These are phyloP conservation scores for Luehdorfia chinensis DNA, from an alignment of 1,140 invertebrate species.

Conservation along the genomic window DNA sequence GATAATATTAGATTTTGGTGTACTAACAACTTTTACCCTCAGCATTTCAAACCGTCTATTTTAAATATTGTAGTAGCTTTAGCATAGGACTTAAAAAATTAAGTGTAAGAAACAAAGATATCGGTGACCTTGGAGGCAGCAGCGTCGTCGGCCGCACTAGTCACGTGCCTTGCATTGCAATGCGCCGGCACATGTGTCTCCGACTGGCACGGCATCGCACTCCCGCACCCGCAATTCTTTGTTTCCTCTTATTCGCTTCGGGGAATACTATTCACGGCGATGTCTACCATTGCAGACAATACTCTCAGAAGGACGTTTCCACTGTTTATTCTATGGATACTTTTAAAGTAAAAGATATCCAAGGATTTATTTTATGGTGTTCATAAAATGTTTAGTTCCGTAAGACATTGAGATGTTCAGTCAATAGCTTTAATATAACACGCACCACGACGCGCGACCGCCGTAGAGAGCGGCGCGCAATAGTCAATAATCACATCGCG, in stretches of 20 bases:
- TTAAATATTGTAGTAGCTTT: too few relatives aligned
- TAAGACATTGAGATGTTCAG: too few relatives aligned
- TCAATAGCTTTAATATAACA: too few relatives aligned
- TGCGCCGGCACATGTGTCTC: slow-evolving; percentile 33
- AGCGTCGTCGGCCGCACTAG: slow-evolving; percentile 20
- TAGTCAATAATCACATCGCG: too few relatives aligned
- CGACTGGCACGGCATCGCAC: slow-evolving; percentile 30
- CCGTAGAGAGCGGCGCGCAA: too few relatives aligned
- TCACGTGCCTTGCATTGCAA: slow-evolving; percentile 53
- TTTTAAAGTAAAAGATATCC: background rate
- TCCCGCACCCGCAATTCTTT: slow-evolving; percentile 33
- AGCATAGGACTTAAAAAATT: too few relatives aligned
- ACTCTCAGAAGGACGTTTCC: slow-evolving; percentile 33
- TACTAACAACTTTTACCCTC: too few relatives aligned
- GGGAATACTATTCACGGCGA: slow-evolving; percentile 28
- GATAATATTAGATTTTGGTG: too few relatives aligned
- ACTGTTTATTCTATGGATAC: slow-evolving; percentile 27
- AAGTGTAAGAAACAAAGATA: slow-evolving; percentile 30
- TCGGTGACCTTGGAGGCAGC: slow-evolving; percentile 40
- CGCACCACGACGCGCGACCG: too few relatives aligned
- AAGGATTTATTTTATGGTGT: too few relatives aligned
- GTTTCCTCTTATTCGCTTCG: slow-evolving; percentile 24
- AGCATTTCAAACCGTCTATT: too few relatives aligned
- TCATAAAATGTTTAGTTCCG: too few relatives aligned
- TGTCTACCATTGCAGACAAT: slow-evolving; percentile 32